A percentile compares a stretch with the other conserved stretches of the same genome.
phyloP scores from a whole-genome alignment of 1,140 invertebrate species.

The Aculops lycopersici region DNA sequence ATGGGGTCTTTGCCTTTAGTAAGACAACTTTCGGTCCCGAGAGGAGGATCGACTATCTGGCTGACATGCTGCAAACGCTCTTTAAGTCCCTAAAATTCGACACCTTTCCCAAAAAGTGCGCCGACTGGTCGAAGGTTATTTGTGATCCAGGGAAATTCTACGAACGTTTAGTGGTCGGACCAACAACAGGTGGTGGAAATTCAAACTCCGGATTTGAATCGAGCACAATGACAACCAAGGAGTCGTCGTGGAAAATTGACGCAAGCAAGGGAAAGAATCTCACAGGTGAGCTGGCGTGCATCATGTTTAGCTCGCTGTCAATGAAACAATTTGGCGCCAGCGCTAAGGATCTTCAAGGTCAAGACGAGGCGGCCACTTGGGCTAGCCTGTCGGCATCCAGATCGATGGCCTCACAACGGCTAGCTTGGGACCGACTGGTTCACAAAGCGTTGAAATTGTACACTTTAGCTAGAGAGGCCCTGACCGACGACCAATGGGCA shows the following conservation, averaged over 20 bases:
- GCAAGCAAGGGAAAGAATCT: neutral
- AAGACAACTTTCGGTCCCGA: neutral
- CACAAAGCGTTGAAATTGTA: neutral
- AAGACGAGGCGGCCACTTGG: neutral
- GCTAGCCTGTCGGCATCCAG: neutral
- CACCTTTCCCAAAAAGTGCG: constrained; percentile 6
- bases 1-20: constrained; percentile 2
- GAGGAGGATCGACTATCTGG: constrained; percentile 4
- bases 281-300: neutral
- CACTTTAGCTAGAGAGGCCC: neutral
- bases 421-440: neutral
- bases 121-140: constrained; percentile 2
- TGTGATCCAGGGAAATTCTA: constrained; percentile 2
- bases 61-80: neutral
- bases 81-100: neutral
- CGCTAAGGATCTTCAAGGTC: no score
- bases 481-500: neutral
- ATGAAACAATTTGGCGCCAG: neutral
- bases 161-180: neutral
- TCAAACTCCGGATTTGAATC: neutral
- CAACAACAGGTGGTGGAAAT: neutral
- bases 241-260: neutral
- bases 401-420: neutral
- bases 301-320: neutral
- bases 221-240: neutral